Conservation (phyloP, 2,113 vertebrate genomes). For the Apaloderma vittatum region DNA sequence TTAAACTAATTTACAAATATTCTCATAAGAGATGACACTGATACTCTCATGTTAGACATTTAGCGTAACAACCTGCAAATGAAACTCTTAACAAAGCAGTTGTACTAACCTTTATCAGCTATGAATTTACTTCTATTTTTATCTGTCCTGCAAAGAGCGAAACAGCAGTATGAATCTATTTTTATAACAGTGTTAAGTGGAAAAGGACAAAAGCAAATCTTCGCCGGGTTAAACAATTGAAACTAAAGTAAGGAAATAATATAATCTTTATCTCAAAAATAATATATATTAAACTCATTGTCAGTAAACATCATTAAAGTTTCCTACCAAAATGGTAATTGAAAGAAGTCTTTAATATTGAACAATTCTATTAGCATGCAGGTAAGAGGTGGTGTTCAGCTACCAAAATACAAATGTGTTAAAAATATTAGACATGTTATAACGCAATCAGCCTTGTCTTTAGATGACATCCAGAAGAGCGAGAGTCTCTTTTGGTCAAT, state of each 20-base stretch:
- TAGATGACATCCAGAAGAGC: background rate
- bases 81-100: background rate
- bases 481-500: background rate
- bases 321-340: background rate
- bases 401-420: background rate
- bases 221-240: background rate
- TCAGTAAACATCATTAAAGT: background rate
- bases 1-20: background rate
- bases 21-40: background rate
- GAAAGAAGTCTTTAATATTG: background rate
- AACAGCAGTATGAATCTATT: background rate
- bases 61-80: background rate
- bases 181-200: background rate
- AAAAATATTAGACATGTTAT: background rate
- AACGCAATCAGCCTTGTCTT: background rate
- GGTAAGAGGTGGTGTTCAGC: background rate
- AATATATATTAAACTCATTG: background rate
- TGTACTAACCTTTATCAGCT: background rate
- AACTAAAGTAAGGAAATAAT: background rate
- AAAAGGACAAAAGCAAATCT: background rate
- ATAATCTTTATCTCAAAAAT: background rate
- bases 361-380: background rate
- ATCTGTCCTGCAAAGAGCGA: background rate
- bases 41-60: background rate
- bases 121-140: background rate